Base-by-base conservation (phyloP, 2,797 vertebrate species). In the Anniella stebbinsi region DNA sequence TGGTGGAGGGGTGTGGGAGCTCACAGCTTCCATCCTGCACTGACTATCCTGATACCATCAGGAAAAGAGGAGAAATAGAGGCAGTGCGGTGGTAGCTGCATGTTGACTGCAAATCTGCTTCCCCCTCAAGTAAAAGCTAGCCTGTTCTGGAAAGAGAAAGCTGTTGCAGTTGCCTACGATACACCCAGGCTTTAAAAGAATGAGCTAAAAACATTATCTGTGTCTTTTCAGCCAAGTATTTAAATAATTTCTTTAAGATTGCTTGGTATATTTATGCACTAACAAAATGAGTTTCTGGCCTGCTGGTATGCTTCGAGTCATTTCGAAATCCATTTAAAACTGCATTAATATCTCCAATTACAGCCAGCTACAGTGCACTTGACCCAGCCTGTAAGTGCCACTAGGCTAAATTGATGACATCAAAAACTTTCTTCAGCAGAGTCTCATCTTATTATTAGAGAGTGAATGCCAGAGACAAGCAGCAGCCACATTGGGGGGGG, bases 281-380 rank as follows among this genome's bases (percentile, higher is more conserved):
- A 95, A 94, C 88, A 93, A 96, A 97, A 96, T 96, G 91, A 93
- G 69, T 92, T 97, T 95, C 94, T 95, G 94, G 93, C 60, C 81
- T 92, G 86, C 0, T 0, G 90, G 91, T 92, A 92, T 87, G 88
- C 96, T 95, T 90, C 87, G 87, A 92, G 91, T 95, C 0, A 94
- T 94, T 94, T 95, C 57, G 90, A 80, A 96, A 93, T 95, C 94
- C 89, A 78, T 95, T 97, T 95, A 95, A 95, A 97, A 96, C 94
- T 93, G 92, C 92, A 93, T 94, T 95, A 93, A 92, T 90, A 30
- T 93, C 92, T 93, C 92, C 87, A 92, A 91, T 97, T 95, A 93
- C 41, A 95, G 90, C 92, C 91, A 95, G 95, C 95, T 94, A 94
- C 92, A 92, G 90, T 72, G 41, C 91, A 87, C 87, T 97, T 96